phyloP scores from a whole-genome alignment of 2,113 vertebrate species.

The Alectura lathami region DNA sequence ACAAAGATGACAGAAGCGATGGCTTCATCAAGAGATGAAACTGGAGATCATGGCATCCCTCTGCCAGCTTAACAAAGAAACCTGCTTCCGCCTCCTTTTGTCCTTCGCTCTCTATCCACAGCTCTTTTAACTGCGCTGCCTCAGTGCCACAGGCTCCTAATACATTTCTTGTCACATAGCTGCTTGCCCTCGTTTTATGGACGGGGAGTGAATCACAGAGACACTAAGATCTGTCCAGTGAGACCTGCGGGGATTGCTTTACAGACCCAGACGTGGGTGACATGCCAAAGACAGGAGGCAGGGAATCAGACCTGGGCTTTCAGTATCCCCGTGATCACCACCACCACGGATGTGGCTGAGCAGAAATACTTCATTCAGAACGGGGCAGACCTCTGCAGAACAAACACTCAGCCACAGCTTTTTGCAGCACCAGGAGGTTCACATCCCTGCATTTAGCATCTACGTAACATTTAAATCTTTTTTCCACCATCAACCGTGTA shows the following conservation, averaged over 20 bases:
- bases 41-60: fast-evolving
- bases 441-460: background rate
- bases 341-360: fast-evolving
- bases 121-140: background rate
- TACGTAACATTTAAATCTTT: background rate
- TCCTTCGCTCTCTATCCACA: fast-evolving
- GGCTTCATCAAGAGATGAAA: background rate
- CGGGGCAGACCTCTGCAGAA: background rate
- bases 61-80: background rate
- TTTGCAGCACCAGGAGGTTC: background rate
- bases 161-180: background rate
- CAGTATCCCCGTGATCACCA: background rate
- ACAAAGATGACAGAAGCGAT: background rate
- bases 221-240: background rate
- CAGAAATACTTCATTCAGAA: background rate
- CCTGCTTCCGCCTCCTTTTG: background rate
- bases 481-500: background rate
- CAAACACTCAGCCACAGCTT: fast-evolving
- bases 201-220: background rate
- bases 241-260: background rate
- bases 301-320: background rate
- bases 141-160: background rate
- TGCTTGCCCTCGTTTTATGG: background rate
- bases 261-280: background rate
- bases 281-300: fast-evolving